Evolutionary conservation across 2,113 vertebrate species (phyloP).

Genomic region (Thinocorus orbignyianus): DNA sequence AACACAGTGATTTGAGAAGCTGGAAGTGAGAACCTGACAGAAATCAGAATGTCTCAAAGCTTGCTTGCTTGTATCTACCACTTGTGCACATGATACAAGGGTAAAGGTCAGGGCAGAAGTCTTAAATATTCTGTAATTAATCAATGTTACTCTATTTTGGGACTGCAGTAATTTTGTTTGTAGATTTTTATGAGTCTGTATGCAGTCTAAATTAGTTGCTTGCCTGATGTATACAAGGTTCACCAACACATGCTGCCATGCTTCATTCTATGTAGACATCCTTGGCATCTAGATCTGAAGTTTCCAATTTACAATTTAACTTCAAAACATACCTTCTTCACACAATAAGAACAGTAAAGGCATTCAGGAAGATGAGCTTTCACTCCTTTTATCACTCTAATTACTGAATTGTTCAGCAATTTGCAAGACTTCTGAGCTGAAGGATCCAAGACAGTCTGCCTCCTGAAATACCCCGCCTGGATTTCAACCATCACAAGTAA

Average conservation of each 20-base stretch:
- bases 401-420: neutral
- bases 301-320: neutral
- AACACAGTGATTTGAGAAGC: neutral
- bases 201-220: neutral
- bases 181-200: neutral
- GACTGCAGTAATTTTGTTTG: neutral
- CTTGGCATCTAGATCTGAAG: neutral
- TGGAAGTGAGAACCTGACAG: too few relatives aligned
- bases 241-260: neutral
- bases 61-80: too few relatives aligned
- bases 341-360: neutral
- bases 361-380: neutral
- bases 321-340: neutral
- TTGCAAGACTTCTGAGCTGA: neutral
- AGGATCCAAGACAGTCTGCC: neutral
- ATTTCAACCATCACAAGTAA: neutral
- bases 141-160: too few relatives aligned
- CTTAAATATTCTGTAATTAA: neutral
- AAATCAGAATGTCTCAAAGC: too few relatives aligned
- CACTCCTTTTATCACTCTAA: neutral
- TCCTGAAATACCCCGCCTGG: neutral
- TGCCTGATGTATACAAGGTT: neutral
- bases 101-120: neutral
- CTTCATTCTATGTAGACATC: neutral
- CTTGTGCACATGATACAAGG: neutral